phyloP scores from a whole-genome alignment of 2,113 vertebrate genomes.

The Pyrgilauda ruficollis region DNA sequence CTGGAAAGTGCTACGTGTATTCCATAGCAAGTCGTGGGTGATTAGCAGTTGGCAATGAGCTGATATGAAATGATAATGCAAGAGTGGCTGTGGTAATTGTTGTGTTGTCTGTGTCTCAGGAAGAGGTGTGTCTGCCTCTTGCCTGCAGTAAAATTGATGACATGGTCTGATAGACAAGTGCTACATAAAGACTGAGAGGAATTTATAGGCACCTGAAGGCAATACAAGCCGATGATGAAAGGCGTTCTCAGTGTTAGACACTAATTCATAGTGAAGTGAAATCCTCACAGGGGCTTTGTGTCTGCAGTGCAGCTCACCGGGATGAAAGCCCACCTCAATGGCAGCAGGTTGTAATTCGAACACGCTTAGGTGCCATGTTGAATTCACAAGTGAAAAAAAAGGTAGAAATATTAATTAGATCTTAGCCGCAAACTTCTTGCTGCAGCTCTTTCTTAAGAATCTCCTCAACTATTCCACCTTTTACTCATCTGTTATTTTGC shows the following conservation, averaged over 20 bases:
- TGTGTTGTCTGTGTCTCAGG: constrained; percentile 74
- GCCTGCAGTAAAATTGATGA: constrained; percentile 79
- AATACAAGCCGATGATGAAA: constrained; percentile 76
- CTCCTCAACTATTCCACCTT: not conserved
- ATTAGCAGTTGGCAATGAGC: constrained; percentile 62
- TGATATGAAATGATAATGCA: constrained; percentile 60
- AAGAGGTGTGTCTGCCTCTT: constrained; percentile 75
- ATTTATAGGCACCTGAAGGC: constrained; percentile 80
- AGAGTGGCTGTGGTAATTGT: constrained; percentile 71
- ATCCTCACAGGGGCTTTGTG: constrained; percentile 64
- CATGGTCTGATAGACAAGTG: constrained; percentile 77
- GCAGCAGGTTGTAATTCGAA: constrained; percentile 48
- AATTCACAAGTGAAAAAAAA: constrained; percentile 11
- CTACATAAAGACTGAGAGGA: constrained; percentile 73
- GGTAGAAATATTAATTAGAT: not conserved
- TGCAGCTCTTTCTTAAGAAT: not conserved
- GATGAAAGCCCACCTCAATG: constrained; percentile 66
- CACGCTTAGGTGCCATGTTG: constrained; percentile 44
- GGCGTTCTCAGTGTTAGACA: constrained; percentile 68
- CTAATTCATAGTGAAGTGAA: constrained; percentile 73
- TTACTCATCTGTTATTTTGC: not conserved
- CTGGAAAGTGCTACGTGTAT: not conserved
- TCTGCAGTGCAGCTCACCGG: constrained; percentile 43
- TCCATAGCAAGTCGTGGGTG: not conserved
- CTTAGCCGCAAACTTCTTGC: not conserved